A percentile compares a stretch with the other conserved stretches of the same genome.
These are phyloP conservation scores for Falcunculus frontatus DNA, from an alignment of 2,113 vertebrate genomes.

Conservation along the genomic window DNA sequence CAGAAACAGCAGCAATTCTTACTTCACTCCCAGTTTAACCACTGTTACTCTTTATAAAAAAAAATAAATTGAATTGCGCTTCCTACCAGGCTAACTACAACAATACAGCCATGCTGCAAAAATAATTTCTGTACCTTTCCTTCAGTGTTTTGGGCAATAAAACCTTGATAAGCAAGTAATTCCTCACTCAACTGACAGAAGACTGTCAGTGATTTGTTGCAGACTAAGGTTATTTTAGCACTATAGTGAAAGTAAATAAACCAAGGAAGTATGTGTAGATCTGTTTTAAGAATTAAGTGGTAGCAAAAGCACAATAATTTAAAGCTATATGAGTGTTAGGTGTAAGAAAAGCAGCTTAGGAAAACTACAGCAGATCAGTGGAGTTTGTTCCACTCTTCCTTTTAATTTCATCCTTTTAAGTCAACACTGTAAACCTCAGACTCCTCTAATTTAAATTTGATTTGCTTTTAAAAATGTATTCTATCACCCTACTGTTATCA, in stretches of 20 bases:
- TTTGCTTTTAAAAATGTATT: background rate
- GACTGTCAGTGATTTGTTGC: too few relatives aligned
- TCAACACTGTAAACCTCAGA: background rate
- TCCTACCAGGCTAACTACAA: background rate
- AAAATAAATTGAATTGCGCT: fast-evolving
- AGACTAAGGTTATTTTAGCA: background rate
- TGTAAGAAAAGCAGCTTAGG: background rate
- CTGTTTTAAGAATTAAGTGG: background rate
- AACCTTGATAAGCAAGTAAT: background rate
- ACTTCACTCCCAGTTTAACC: background rate
- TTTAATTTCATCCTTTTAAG: background rate
- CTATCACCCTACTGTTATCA: background rate
- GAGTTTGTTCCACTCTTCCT: background rate
- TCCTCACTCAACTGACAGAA: background rate
- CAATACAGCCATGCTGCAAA: background rate
- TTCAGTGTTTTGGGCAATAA: background rate
- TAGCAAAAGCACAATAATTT: background rate
- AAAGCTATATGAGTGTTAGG: background rate
- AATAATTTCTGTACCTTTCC: background rate
- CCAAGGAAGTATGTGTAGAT: background rate
- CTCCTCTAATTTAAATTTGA: background rate
- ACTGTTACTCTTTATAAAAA: background rate
- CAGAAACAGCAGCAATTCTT: background rate
- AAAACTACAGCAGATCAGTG: background rate
- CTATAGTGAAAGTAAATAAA: background rate